A percentile compares a stretch with the other conserved stretches of the same genome.
phyloP scores from a whole-genome alignment of 2,113 vertebrate species.

The Ciconia maguari region DNA sequence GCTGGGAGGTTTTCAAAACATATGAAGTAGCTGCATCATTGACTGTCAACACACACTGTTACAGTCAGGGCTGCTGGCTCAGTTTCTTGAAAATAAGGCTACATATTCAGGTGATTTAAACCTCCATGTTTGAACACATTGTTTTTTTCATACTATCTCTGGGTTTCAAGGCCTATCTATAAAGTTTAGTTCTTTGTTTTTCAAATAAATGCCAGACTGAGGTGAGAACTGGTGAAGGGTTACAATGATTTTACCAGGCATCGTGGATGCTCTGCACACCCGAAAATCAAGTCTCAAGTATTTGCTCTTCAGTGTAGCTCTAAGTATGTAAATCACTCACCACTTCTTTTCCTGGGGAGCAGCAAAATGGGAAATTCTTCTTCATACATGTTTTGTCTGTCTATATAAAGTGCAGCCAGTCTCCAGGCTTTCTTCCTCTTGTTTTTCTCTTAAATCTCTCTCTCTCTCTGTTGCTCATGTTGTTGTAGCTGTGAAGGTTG shows the following conservation, averaged over 20 bases:
- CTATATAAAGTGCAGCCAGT: background rate
- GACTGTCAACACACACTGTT: background rate
- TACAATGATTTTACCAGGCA: background rate
- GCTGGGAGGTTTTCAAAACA: background rate
- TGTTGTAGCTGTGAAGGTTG: background rate
- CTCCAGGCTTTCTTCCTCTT: background rate
- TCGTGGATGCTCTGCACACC: background rate
- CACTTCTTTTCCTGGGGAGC: background rate
- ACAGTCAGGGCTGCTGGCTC: background rate
- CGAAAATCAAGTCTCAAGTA: background rate
- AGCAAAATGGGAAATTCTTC: conserved; percentile 2
- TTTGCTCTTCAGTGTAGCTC: background rate
- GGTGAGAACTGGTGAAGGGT: background rate
- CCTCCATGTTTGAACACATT: background rate
- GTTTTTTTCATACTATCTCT: background rate
- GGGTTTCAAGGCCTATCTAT: background rate
- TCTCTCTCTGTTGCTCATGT: background rate
- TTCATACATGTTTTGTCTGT: background rate
- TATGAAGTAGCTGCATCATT: background rate
- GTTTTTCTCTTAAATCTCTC: background rate
- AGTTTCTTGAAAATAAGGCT: background rate
- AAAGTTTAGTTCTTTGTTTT: background rate
- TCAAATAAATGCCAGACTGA: background rate
- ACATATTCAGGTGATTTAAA: background rate
- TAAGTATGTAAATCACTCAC: background rate